Evolutionary conservation across 2,113 vertebrate genomes (phyloP).

Genomic region (Eulemur rufifrons): DNA sequence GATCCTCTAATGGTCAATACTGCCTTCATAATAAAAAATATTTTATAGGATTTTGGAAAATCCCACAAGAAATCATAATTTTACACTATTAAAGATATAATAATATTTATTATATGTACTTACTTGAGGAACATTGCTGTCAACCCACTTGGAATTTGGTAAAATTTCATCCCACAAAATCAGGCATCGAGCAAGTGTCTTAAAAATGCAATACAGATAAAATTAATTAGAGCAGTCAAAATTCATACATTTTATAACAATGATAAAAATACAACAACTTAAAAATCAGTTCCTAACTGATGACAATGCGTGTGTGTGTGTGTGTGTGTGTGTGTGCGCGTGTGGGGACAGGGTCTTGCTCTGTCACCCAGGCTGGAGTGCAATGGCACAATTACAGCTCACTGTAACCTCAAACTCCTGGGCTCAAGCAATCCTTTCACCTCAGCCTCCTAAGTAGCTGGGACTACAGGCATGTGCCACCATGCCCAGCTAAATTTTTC

Average conservation of each 20-base stretch:
- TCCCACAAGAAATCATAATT: slow-evolving; percentile 7
- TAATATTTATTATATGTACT: slow-evolving; percentile 62
- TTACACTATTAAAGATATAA: slow-evolving; percentile 1
- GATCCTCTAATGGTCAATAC: background rate
- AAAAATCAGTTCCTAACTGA: background rate
- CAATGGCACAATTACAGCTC: too few species aligned
- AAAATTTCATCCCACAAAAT: slow-evolving; percentile 99
- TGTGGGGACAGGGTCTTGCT: too few species aligned
- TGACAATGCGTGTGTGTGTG: background rate
- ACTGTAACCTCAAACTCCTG: too few species aligned
- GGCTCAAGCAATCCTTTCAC: too few species aligned
- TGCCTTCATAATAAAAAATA: slow-evolving; percentile 11
- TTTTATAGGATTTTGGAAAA: slow-evolving; percentile 17
- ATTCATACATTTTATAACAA: background rate
- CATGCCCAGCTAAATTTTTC: too few species aligned
- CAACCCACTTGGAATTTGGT: slow-evolving; percentile 96
- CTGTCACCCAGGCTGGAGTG: too few species aligned
- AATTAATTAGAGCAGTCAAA: slow-evolving; percentile 49
- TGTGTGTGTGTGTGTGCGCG: too few species aligned
- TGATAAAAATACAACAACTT: background rate
- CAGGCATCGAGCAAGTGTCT: slow-evolving; percentile 96
- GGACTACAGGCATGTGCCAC: too few species aligned
- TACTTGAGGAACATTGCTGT: slow-evolving; percentile 97
- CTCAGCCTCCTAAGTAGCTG: too few species aligned
- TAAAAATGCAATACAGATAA: slow-evolving; percentile 40